Percentiles rank a stretch among this genome's conserved stretches.
phyloP scores from a whole-genome alignment of 1,140 invertebrate genomes.

The Apis laboriosa region DNA sequence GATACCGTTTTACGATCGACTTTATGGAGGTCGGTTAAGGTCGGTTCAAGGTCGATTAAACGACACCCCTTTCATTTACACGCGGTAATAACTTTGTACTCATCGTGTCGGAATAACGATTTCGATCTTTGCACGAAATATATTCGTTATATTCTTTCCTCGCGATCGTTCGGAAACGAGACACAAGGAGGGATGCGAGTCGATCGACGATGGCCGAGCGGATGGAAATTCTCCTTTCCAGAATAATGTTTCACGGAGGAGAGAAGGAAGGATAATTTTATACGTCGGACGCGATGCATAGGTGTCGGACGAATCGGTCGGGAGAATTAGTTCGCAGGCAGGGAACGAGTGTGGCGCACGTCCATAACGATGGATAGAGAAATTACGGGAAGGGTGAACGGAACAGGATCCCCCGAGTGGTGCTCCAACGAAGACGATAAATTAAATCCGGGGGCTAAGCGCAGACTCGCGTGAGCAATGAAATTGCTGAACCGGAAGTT shows the following conservation, averaged over 20 bases:
- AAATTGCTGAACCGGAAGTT: slow-evolving; percentile 68
- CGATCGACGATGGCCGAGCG: no score
- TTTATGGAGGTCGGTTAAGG: background rate
- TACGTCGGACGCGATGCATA: background rate
- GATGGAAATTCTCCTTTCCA: no score
- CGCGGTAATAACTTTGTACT: background rate
- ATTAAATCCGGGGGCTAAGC: slow-evolving; percentile 62
- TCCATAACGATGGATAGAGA: slow-evolving; percentile 40
- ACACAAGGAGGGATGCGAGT: no score
- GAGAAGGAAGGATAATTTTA: background rate
- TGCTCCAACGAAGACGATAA: slow-evolving; percentile 59
- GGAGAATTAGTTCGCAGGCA: background rate
- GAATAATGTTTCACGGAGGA: background rate
- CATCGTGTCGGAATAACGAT: no score
- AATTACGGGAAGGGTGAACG: slow-evolving; percentile 17
- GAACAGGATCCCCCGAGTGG: slow-evolving; percentile 37
- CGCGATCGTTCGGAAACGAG: no score
- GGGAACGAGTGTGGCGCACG: background rate
- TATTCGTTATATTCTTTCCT: no score
- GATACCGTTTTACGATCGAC: background rate
- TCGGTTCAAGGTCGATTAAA: slow-evolving; percentile 24
- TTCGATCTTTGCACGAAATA: no score
- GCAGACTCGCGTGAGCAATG: slow-evolving; percentile 63
- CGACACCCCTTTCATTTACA: background rate
- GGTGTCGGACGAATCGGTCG: background rate